phyloP scores from a whole-genome alignment of 2,888 invertebrate genomes.

The Tillus elongatus region DNA sequence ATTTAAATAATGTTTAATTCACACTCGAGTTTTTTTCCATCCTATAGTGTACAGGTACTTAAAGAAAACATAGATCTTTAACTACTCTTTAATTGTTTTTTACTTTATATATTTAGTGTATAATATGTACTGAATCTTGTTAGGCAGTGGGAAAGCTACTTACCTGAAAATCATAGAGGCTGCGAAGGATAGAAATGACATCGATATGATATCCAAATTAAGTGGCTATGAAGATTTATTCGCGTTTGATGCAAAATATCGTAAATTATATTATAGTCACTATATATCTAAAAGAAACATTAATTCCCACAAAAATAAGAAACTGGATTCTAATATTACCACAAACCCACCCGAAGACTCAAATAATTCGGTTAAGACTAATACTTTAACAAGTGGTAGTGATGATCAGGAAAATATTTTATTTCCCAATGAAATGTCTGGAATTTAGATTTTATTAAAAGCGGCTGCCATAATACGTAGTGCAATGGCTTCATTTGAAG shows the following conservation, averaged over 20 bases:
- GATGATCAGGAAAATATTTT: too few species aligned
- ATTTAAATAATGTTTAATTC: too few species aligned
- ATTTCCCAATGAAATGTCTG: too few species aligned
- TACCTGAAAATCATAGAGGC: conserved; percentile 12
- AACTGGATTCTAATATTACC: too few species aligned
- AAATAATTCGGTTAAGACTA: too few species aligned
- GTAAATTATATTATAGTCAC: conserved; percentile 14
- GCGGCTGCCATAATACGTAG: conserved; percentile 12
- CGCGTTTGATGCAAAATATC: conserved; percentile 17
- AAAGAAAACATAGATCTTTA: too few species aligned
- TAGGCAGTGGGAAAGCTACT: conserved; percentile 11
- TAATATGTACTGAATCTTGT: neutral
- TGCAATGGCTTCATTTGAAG: conserved; percentile 11
- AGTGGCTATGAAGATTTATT: conserved; percentile 14
- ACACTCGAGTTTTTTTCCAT: too few species aligned
- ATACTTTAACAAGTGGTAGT: too few species aligned
- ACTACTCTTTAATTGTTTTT: too few species aligned
- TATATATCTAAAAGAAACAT: conserved; percentile 15
- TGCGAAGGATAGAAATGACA: conserved; percentile 13
- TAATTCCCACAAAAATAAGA: conserved; percentile 6
- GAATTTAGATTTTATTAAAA: conserved; percentile 5
- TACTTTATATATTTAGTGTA: neutral
- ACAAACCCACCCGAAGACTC: too few species aligned
- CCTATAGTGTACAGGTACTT: too few species aligned
- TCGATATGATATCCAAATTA: conserved; percentile 15